These are phyloP conservation scores for Acronicta psi DNA, from an alignment of 2,888 invertebrate genomes.

Conservation along the genomic window DNA sequence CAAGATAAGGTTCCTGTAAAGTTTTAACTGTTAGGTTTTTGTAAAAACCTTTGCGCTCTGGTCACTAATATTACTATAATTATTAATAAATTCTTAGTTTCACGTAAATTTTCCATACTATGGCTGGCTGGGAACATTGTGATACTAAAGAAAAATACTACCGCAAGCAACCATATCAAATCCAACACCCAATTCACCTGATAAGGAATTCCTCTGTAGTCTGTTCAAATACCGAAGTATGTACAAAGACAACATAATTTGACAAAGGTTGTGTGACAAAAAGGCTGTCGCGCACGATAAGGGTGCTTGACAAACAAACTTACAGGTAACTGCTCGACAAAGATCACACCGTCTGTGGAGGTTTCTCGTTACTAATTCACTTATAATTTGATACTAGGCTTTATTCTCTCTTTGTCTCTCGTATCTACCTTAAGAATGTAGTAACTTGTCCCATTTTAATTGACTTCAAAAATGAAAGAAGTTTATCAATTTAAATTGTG, in stretches of 20 bases:
- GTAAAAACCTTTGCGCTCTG: too few species aligned
- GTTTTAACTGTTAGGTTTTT: too few species aligned
- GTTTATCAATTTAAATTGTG: too few species aligned
- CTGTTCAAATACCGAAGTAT: slow-evolving; percentile 4
- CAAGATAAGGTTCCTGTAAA: too few species aligned
- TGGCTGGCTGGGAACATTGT: too few species aligned
- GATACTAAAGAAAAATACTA: neutral
- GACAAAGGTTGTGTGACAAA: slow-evolving; percentile 23
- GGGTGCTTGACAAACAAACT: slow-evolving; percentile 31
- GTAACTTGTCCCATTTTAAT: too few species aligned
- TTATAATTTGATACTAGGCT: slow-evolving; percentile 31
- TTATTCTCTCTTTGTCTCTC: slow-evolving; percentile 10
- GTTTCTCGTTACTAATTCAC: slow-evolving; percentile 34
- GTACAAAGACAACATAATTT: slow-evolving; percentile 27
- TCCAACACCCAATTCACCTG: neutral
- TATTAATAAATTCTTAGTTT: too few species aligned
- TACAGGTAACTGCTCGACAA: slow-evolving; percentile 23
- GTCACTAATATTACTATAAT: too few species aligned
- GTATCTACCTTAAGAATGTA: too few species aligned
- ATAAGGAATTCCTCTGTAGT: slow-evolving; percentile 1
- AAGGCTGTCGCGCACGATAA: slow-evolving; percentile 34
- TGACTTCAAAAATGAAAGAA: too few species aligned
- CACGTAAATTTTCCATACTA: too few species aligned
- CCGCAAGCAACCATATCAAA: neutral
- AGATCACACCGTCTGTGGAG: slow-evolving; percentile 21